These are phyloP conservation scores for Anguilla pacifica DNA, from an alignment of 2,797 vertebrate species.

Conservation along the genomic window DNA sequence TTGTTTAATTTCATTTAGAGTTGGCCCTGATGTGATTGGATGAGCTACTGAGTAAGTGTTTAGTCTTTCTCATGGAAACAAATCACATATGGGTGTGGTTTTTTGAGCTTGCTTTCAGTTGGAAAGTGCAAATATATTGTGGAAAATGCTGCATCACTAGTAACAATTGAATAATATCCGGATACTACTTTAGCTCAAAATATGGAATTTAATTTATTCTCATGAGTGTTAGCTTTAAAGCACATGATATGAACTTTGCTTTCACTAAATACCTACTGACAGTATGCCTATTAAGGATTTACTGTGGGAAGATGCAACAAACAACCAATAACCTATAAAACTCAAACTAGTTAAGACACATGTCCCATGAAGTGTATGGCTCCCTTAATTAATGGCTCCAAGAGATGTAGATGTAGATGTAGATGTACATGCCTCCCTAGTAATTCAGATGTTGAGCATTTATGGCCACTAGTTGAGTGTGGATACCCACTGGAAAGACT, in stretches of 20 bases:
- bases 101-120: background rate
- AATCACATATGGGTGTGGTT: background rate
- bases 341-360: background rate
- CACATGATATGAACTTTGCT: background rate
- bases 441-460: background rate
- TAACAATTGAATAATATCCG: background rate
- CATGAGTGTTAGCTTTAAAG: background rate
- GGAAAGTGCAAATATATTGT: background rate
- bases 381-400: background rate
- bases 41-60: background rate
- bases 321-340: background rate
- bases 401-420: background rate
- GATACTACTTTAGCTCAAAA: background rate
- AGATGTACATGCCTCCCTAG: background rate
- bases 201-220: background rate
- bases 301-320: background rate
- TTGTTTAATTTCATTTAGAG: background rate
- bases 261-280: background rate
- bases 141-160: background rate
- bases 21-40: background rate
- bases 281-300: background rate
- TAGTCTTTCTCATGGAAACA: conserved; percentile 7
- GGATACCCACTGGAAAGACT: background rate
- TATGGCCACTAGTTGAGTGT: background rate
- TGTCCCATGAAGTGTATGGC: background rate